These are phyloP conservation scores for Clarias laeviceps DNA, from an alignment of 2,797 vertebrate species.

Conservation along the genomic window DNA sequence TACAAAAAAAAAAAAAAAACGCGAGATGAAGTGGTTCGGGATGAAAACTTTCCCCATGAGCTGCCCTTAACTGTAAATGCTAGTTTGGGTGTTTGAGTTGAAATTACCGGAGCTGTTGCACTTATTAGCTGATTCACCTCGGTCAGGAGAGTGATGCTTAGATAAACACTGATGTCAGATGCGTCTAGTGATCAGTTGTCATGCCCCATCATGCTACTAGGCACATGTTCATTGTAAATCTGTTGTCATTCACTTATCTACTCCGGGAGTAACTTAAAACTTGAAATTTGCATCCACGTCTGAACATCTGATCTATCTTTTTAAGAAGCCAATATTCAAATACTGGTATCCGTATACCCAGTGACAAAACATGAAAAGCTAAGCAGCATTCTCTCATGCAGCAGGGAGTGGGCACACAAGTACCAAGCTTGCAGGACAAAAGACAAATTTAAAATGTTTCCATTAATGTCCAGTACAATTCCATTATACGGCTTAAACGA, in stretches of 20 bases:
- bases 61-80: neutral
- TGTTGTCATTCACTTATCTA: slow-evolving; percentile 10
- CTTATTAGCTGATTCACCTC: neutral
- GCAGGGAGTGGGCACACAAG: too few relatives aligned
- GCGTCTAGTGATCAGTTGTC: neutral
- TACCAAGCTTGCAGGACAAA: neutral
- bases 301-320: neutral
- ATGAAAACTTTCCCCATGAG: neutral
- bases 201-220: slow-evolving; percentile 23
- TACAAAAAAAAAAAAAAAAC: neutral
- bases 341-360: neutral
- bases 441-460: neutral
- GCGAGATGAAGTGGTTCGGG: neutral
- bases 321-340: neutral
- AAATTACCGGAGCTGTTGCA: neutral
- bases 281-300: neutral
- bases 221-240: neutral
- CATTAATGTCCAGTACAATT: neutral
- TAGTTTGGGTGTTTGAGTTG: neutral
- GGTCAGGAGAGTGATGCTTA: neutral
- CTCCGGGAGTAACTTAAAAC: neutral
- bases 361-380: neutral
- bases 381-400: neutral
- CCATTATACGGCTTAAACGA: neutral
- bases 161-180: neutral